Evolutionary conservation across 2,888 invertebrate species (phyloP).

Genomic region (Tetanocera ferruginea): DNA sequence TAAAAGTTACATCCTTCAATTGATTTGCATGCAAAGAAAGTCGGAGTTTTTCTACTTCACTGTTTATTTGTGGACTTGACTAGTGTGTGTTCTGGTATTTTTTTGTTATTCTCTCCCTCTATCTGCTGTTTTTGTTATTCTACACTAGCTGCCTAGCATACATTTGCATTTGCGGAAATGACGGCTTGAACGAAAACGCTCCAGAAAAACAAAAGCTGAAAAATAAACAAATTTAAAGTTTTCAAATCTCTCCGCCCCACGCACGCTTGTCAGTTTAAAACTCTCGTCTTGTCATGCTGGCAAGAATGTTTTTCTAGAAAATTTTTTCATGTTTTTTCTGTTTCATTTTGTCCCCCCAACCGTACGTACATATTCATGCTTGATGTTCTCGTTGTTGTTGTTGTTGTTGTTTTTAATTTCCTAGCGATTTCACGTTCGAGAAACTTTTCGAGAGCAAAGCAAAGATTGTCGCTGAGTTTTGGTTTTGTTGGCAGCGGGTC

Average conservation of each 20-base stretch:
- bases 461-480: conserved; percentile 58
- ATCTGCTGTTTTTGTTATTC: neutral
- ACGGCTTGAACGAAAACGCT: conserved; percentile 28
- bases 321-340: conserved; percentile 3
- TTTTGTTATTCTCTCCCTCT: neutral
- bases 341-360: neutral
- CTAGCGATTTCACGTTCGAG: conserved; percentile 68
- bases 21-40: conserved; percentile 22
- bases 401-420: conserved; percentile 60
- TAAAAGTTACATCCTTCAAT: neutral
- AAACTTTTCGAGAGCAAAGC: conserved; percentile 68
- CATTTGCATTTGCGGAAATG: conserved; percentile 48
- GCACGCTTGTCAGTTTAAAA: neutral
- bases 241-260: neutral
- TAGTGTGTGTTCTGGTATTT: neutral
- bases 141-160: neutral
- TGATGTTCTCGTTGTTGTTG: conserved; percentile 12
- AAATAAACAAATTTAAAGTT: conserved; percentile 31
- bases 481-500: neutral
- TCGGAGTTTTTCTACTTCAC: neutral
- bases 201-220: conserved; percentile 30
- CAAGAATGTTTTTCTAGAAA: conserved; percentile 8
- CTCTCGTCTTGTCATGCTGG: neutral
- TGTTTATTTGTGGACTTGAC: neutral
- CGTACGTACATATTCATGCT: neutral